phyloP scores from a whole-genome alignment of 1,140 invertebrate genomes.

The Drosophila aff. region DNA sequence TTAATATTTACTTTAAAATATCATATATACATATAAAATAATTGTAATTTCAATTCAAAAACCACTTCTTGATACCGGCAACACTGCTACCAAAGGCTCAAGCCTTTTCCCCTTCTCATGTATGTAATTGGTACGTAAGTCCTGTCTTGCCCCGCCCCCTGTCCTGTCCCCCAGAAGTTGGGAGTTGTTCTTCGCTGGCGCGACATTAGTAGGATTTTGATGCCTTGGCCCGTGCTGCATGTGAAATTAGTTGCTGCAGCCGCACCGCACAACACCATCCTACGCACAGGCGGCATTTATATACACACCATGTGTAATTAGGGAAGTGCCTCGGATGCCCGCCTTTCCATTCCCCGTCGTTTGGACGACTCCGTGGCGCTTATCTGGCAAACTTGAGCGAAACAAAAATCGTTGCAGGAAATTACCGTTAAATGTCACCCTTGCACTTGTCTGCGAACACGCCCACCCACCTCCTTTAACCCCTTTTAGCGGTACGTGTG shows the following conservation, averaged over 20 bases:
- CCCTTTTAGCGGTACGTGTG: slow-evolving; percentile 27
- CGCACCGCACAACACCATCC: slow-evolving; percentile 2
- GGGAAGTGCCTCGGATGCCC: slow-evolving; percentile 61
- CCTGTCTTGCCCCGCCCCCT: slow-evolving; percentile 51
- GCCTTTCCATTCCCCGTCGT: slow-evolving; percentile 43
- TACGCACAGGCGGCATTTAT: slow-evolving; percentile 54
- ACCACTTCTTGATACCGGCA: background rate
- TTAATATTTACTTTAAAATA: too few relatives aligned
- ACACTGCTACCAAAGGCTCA: slow-evolving; percentile 5
- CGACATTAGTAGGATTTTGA: slow-evolving; percentile 81
- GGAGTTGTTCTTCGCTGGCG: slow-evolving; percentile 72
- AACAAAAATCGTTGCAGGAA: slow-evolving; percentile 61
- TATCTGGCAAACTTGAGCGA: slow-evolving; percentile 60
- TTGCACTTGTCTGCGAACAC: slow-evolving; percentile 53
- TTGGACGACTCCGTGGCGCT: slow-evolving; percentile 41
- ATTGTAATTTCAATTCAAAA: background rate
- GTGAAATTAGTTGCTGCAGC: slow-evolving; percentile 75
- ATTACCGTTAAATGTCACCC: slow-evolving; percentile 75
- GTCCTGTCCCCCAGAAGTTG: slow-evolving; percentile 32
- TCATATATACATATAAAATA: background rate
- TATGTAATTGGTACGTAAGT: slow-evolving; percentile 79
- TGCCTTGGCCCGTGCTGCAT: slow-evolving; percentile 74
- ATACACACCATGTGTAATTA: slow-evolving; percentile 72
- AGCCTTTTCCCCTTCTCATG: slow-evolving; percentile 33
- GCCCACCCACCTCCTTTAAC: background rate